A percentile compares a stretch with the other conserved stretches of the same genome.
phyloP scores from a whole-genome alignment of 2,888 invertebrate species.

The Lithophane semibrunnea region DNA sequence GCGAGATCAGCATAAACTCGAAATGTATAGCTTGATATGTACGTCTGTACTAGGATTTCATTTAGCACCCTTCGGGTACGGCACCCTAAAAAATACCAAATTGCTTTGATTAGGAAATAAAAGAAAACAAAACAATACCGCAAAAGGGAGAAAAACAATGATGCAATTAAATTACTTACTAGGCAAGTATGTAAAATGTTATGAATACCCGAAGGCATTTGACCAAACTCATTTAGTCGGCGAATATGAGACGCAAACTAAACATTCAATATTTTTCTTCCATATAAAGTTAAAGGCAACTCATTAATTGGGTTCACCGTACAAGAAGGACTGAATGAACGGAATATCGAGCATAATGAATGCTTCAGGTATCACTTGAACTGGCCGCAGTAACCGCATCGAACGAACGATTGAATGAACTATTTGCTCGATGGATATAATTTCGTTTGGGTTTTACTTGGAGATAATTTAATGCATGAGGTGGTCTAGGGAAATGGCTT shows the following conservation, averaged over 20 bases:
- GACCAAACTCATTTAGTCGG: constrained; percentile 44
- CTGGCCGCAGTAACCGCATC: constrained; percentile 37
- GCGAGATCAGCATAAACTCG: too few relatives aligned
- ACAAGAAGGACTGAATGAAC: constrained; percentile 37
- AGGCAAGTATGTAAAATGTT: constrained; percentile 18
- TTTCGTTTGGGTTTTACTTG: constrained; percentile 32
- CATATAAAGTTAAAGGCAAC: constrained; percentile 43
- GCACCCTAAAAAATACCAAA: neutral
- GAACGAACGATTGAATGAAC: constrained; percentile 52
- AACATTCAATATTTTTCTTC: constrained; percentile 55
- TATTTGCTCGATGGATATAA: constrained; percentile 26
- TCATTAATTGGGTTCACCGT: constrained; percentile 53
- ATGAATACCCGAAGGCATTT: constrained; percentile 46
- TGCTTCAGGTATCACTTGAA: constrained; percentile 56
- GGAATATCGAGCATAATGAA: constrained; percentile 49
- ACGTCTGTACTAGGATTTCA: neutral
- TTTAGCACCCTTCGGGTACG: neutral
- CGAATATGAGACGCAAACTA: constrained; percentile 50
- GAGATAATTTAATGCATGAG: constrained; percentile 38
- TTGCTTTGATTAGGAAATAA: constrained; percentile 10
- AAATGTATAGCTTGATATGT: too few relatives aligned
- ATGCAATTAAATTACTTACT: constrained; percentile 30
- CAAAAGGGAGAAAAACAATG: constrained; percentile 22
- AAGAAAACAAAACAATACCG: constrained; percentile 1
- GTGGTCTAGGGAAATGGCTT: neutral